Percentiles rank a stretch among this genome's conserved stretches.
These are phyloP conservation scores for Nasonia giraulti DNA, from an alignment of 1,140 invertebrate genomes.

Conservation along the genomic window DNA sequence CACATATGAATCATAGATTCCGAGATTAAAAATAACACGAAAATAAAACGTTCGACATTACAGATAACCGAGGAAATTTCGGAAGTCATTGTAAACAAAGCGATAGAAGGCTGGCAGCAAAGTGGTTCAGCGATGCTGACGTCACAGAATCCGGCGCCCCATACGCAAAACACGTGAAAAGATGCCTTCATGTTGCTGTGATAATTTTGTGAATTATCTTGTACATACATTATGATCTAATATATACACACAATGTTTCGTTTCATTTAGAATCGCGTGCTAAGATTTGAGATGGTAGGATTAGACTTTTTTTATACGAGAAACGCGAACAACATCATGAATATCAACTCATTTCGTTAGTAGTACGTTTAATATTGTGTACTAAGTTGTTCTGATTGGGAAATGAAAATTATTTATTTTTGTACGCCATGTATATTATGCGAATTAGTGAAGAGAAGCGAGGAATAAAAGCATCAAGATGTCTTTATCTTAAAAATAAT, in stretches of 20 bases:
- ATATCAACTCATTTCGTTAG: neutral
- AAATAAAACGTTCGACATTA: conserved; percentile 56
- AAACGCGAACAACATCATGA: neutral
- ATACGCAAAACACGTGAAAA: conserved; percentile 33
- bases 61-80: conserved; percentile 85
- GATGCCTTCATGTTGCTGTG: conserved; percentile 29
- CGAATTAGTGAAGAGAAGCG: neutral
- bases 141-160: conserved; percentile 33
- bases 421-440: conserved; percentile 10
- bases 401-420: conserved; percentile 39
- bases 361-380: neutral
- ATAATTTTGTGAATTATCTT: conserved; percentile 34
- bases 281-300: neutral
- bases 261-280: neutral
- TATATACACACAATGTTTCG: neutral
- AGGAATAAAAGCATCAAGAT: conserved; percentile 27
- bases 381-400: conserved; percentile 12
- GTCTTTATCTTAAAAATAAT: conserved; percentile 72
- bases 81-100: conserved; percentile 86
- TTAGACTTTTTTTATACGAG: neutral
- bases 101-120: conserved; percentile 86
- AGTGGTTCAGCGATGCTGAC: conserved; percentile 52
- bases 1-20: conserved; percentile 6
- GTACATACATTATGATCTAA: conserved; percentile 13
- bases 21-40: conserved; percentile 41